Percentiles rank a stretch among this genome's conserved stretches.
Evolutionary conservation across 2,797 vertebrate genomes (phyloP).

Genomic region (Fistularia commersonii): DNA sequence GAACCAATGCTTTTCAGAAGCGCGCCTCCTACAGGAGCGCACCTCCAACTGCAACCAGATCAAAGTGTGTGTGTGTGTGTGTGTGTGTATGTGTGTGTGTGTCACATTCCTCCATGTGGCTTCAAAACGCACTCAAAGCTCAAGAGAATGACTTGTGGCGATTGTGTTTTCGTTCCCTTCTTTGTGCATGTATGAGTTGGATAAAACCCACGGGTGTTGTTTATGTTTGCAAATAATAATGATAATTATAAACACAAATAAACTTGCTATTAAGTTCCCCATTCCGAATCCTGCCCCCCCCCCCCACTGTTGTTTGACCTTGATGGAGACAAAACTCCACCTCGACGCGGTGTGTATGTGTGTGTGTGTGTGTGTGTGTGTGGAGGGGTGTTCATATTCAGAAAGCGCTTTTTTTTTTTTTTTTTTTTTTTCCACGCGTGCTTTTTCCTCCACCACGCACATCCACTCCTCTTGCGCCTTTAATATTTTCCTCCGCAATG

Average conservation of each 20-base stretch:
- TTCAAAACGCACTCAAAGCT: slow-evolving; percentile 58
- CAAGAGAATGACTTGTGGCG: slow-evolving; percentile 53
- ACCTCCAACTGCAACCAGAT: slow-evolving; percentile 72
- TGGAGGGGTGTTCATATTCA: too few relatives aligned
- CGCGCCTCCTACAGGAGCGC: slow-evolving; percentile 74
- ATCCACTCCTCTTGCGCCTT: slow-evolving; percentile 72
- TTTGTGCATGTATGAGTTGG: slow-evolving; percentile 21
- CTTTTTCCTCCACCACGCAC: slow-evolving; percentile 57
- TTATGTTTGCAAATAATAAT: too few relatives aligned
- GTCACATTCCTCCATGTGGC: slow-evolving; percentile 43
- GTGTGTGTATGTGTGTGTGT: slow-evolving; percentile 50
- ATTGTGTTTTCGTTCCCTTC: slow-evolving; percentile 48
- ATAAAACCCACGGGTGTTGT: slow-evolving; percentile 18
- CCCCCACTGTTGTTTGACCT: slow-evolving; percentile 54
- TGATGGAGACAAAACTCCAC: too few relatives aligned
- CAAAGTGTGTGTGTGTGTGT: too few relatives aligned
- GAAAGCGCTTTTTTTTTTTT: too few relatives aligned
- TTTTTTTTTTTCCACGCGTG: slow-evolving; percentile 36
- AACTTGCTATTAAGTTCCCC: slow-evolving; percentile 40
- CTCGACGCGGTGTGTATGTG: too few relatives aligned
- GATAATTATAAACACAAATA: too few relatives aligned
- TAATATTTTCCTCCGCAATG: slow-evolving; percentile 82
- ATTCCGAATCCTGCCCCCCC: too few relatives aligned
- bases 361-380: too few relatives aligned
- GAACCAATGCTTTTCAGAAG: slow-evolving; percentile 78